Evolutionary conservation across 2,888 invertebrate genomes (phyloP), one percentile per base, ranked within the genome.

Genomic region (Leptothorax acervorum): DNA sequence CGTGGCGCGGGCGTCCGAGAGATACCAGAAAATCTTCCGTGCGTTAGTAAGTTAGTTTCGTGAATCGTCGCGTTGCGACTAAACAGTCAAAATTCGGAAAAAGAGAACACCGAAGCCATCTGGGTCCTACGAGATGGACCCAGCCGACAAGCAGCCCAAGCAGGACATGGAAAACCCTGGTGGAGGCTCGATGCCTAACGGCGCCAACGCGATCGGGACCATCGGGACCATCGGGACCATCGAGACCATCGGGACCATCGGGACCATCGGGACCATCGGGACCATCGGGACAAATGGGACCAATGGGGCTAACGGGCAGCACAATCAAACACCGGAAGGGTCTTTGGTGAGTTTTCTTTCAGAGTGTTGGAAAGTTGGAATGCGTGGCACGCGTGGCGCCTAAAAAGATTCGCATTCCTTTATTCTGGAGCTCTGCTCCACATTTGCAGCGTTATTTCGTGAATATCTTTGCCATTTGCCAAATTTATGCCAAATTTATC

Each of bases 71-170:
- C 83, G 83, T 90, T 57, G 87, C 86, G 86, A 79, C 88, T 87
- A 91, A 95, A 94, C 94, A 94, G 96, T 95, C 97, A 97, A 97
- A 96, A 97, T 97, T 97, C 97, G 97, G 96, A 97, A 97, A 95
- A 98, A 98, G 97, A 97, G 97, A 96, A 97, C 97, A 95, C 97
- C 97, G 95, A 96, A 97, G 95, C 97, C 97, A 96, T 97, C n/a
- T n/a, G n/a, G n/a, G n/a, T n/a, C 97, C 96, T 97, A 97, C 96
- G 97, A 97, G 95, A 97, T 97, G 97, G 97, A 96, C 94, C 96
- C 96, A 95, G 89, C 93, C 92, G 94, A 95, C 91, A 94, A 95
- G n/a, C n/a, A n/a, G n/a, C n/a, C n/a, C n/a, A n/a, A n/a, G 85
- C 94, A 94, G 90, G 94, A 95, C 88, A 92, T 93, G 85, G 93